Evolutionary conservation across 1,140 invertebrate species (phyloP).

Genomic region (Bombus consobrinus): DNA sequence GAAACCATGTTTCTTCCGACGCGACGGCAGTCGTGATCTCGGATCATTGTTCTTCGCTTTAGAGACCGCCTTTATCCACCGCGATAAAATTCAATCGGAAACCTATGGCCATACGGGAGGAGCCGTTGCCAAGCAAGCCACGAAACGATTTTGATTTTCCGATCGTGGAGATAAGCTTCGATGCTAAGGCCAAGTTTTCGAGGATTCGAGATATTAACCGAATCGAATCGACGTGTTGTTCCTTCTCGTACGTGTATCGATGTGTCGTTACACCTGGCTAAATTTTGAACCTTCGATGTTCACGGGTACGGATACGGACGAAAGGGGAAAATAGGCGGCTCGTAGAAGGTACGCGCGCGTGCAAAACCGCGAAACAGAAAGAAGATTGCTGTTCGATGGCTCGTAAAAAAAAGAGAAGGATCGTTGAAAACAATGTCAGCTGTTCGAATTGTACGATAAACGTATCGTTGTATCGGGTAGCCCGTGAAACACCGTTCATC

Average conservation of each 20-base stretch:
- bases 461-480: neutral
- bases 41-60: slow-evolving; percentile 1
- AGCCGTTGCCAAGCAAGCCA: neutral
- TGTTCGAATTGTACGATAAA: neutral
- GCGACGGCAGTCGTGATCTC: neutral
- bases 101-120: neutral
- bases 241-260: too few species aligned
- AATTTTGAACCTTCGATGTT: too few species aligned
- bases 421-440: neutral
- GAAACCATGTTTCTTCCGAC: slow-evolving; percentile 15
- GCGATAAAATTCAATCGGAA: neutral
- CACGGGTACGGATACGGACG: neutral
- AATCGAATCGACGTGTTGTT: too few species aligned
- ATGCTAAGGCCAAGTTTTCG: too few species aligned
- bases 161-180: too few species aligned
- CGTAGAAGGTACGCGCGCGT: neutral
- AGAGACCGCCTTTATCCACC: neutral
- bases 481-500: neutral
- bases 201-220: too few species aligned
- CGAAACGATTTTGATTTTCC: neutral
- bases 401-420: neutral
- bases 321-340: neutral
- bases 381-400: neutral
- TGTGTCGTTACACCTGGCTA: too few species aligned
- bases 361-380: neutral